Percentiles rank a stretch among this genome's conserved stretches.
Conservation (phyloP, 2,797 vertebrate genomes). For the Nyctalus aviator region DNA sequence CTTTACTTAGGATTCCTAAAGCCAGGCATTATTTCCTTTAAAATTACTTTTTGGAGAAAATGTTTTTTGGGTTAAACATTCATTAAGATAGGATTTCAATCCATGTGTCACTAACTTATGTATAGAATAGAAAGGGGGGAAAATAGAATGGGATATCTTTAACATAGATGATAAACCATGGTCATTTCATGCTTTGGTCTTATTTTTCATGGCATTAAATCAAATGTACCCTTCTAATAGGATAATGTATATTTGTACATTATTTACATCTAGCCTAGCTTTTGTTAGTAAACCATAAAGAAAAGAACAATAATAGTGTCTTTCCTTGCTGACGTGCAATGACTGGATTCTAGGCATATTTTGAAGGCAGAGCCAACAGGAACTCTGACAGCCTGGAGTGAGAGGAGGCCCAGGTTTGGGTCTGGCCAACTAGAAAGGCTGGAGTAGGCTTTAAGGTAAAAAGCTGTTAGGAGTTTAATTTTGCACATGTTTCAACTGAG, state of each 20-base stretch:
- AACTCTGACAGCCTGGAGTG: neutral
- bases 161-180: neutral
- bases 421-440: neutral
- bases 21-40: neutral
- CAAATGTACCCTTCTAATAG: neutral
- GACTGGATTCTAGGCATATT: neutral
- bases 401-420: neutral
- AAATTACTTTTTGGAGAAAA: slow-evolving; percentile 30
- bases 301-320: slow-evolving; percentile 5
- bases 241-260: neutral
- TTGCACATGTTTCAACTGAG: neutral
- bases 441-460: neutral
- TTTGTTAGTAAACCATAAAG: slow-evolving; percentile 7
- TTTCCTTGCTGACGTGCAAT: neutral
- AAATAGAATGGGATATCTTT: neutral
- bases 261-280: slow-evolving; percentile 3
- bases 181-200: neutral
- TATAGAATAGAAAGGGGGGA: neutral
- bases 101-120: neutral
- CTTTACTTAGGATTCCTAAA: slow-evolving; percentile 12
- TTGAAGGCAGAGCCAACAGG: neutral
- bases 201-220: slow-evolving; percentile 4
- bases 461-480: neutral
- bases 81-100: neutral
- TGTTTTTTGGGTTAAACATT: neutral